Conservation (phyloP, 2,888 invertebrate genomes). For the Oeneis ivallda region DNA sequence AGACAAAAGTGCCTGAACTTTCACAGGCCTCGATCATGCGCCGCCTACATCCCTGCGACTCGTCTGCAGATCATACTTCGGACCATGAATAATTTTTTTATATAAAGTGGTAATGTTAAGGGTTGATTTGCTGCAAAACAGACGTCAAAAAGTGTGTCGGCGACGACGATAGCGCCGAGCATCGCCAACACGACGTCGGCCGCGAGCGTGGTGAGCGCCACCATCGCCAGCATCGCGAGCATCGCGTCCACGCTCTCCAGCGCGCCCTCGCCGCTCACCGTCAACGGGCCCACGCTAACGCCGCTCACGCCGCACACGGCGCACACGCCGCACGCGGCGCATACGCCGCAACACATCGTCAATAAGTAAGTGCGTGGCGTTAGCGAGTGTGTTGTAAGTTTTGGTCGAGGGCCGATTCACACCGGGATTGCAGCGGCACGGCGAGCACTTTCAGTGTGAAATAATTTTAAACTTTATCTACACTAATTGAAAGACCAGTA, state of each 20-base stretch:
- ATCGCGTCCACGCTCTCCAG: slow-evolving; percentile 59
- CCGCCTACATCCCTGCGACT: no score
- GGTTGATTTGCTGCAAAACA: slow-evolving; percentile 33
- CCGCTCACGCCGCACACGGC: slow-evolving; percentile 64
- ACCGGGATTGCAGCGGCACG: no score
- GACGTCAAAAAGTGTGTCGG: slow-evolving; percentile 59
- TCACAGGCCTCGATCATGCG: no score
- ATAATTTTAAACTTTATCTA: no score
- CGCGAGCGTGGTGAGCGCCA: slow-evolving; percentile 53
- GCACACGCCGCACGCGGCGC: slow-evolving; percentile 61
- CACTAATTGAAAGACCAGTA: no score
- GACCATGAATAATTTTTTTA: no score
- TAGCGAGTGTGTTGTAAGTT: not conserved
- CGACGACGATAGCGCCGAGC: slow-evolving; percentile 45
- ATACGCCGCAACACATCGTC: slow-evolving; percentile 63
- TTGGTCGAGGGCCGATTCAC: no score
- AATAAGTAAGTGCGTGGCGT: slow-evolving; percentile 57
- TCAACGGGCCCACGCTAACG: slow-evolving; percentile 64
- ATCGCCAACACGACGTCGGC: slow-evolving; percentile 36
- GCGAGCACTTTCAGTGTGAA: no score
- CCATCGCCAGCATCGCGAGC: slow-evolving; percentile 48
- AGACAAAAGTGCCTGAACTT: no score
- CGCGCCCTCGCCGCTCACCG: slow-evolving; percentile 65
- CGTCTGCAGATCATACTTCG: no score
- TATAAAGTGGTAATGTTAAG: no score